Evolutionary conservation across 1,140 invertebrate genomes (phyloP), one percentile per base, ranked within the genome.

Genomic region (Apis dorsata): DNA sequence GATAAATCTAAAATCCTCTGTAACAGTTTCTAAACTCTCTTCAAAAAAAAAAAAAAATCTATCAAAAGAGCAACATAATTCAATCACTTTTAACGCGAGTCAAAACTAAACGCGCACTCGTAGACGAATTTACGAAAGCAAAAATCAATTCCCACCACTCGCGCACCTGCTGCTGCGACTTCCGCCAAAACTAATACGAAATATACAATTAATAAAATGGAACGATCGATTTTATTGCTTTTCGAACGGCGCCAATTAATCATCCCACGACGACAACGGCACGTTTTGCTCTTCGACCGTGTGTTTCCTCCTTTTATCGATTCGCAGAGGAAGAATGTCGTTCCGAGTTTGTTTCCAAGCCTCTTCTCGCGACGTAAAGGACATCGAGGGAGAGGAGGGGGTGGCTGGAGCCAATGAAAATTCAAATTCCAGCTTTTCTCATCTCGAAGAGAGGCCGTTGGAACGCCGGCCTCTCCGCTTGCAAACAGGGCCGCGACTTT

Each of bases 371-470:
- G 44, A 81, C n/a, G 71, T 63, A 59, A 69, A 53, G 24, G 59
- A 60, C 19, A n/a, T 10, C n/a, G n/a, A 4, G 51, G 49, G 51
- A 21, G 24, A 55, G 11, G 24, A 28, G 55, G 24, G 44, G 13
- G 0, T 5, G 13, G 17, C 7, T 11, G 17, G 62, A 59, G 63
- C 73, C 72, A 76, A 81, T 81, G 72, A 69, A 81, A 81, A 81
- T 81, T 81, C 73, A 81, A 75, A 81, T 68, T 81, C 72, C 63
- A 69, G 73, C 55, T 51, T 66, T 44, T 76, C 44, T 51, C 70
- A 19, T 44, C 34, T 21, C 24, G 13, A 44, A 51, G 66, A 28
- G 28, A 11, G 34, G 3, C 34, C 19, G 21, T 7, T 9, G 24
- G 51, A 71, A 28, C 13, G 49, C 69, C 24, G 11, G 15, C 15